Evolutionary conservation across 2,888 invertebrate genomes (phyloP).

Genomic region (Cordylochernes scorpioides): DNA sequence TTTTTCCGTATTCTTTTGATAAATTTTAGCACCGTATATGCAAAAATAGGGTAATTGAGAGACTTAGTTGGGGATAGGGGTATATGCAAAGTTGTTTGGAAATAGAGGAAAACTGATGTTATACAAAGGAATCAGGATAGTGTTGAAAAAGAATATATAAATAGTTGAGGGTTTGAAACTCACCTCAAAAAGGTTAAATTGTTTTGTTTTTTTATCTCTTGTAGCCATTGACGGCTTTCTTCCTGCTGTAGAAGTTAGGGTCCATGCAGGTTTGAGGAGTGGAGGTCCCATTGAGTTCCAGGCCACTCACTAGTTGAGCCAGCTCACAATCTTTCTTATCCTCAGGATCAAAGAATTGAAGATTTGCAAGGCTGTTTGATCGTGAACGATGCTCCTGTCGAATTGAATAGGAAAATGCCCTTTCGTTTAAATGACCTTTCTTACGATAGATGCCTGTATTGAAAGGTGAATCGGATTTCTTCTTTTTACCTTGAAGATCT

Average conservation of each 20-base stretch:
- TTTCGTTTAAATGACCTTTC: slow-evolving; percentile 69
- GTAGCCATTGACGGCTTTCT: too few species aligned
- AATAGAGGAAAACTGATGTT: too few species aligned
- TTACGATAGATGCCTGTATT: slow-evolving; percentile 64
- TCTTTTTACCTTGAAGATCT: slow-evolving; percentile 12
- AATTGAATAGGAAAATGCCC: slow-evolving; percentile 78
- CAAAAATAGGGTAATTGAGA: too few species aligned
- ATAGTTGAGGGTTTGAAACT: too few species aligned
- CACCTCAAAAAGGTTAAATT: too few species aligned
- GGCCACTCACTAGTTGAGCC: slow-evolving; percentile 9
- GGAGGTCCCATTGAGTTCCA: slow-evolving; percentile 10
- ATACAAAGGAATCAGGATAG: too few species aligned
- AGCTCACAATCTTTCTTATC: slow-evolving; percentile 11
- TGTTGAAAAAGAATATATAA: too few species aligned
- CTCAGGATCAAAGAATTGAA: slow-evolving; percentile 41
- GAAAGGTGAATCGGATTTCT: slow-evolving; percentile 28
- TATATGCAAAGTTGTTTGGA: too few species aligned
- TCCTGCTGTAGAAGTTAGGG: slow-evolving; percentile 10
- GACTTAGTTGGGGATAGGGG: too few species aligned
- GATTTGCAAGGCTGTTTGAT: slow-evolving; percentile 66
- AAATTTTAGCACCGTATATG: too few species aligned
- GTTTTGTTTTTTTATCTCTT: too few species aligned
- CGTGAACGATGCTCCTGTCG: slow-evolving; percentile 73
- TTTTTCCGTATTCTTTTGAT: too few species aligned
- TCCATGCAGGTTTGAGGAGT: slow-evolving; percentile 4